Evolutionary conservation across 1,140 invertebrate genomes (phyloP).

Genomic region (Andricus grossulariae): DNA sequence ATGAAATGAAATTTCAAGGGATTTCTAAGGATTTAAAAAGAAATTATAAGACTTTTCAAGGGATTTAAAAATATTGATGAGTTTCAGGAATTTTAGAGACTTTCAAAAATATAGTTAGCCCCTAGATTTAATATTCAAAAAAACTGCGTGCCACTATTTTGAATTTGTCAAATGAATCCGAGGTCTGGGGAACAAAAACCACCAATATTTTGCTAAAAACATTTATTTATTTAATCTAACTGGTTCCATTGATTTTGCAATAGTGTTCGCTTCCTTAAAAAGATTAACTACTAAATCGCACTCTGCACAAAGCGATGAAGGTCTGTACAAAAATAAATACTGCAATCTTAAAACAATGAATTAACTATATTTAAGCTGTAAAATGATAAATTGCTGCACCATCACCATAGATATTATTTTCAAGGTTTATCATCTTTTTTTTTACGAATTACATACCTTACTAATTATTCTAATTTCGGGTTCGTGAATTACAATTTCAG

Average conservation of each 20-base stretch:
- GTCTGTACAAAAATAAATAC: slow-evolving; percentile 74
- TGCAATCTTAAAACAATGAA: slow-evolving; percentile 64
- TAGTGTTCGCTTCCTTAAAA: neutral
- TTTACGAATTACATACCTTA: slow-evolving; percentile 37
- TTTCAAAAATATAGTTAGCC: too few species aligned
- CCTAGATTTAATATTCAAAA: too few species aligned
- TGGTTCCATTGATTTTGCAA: neutral
- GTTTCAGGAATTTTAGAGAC: too few species aligned
- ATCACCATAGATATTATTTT: slow-evolving; percentile 56
- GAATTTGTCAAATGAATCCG: too few species aligned
- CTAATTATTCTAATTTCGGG: slow-evolving; percentile 30
- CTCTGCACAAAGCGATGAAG: slow-evolving; percentile 52
- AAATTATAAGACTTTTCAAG: too few species aligned
- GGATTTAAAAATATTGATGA: slow-evolving; percentile 5
- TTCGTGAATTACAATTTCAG: slow-evolving; percentile 36
- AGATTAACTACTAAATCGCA: neutral
- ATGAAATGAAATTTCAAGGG: too few species aligned
- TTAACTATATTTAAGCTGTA: slow-evolving; percentile 66
- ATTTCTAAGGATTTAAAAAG: too few species aligned
- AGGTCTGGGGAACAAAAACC: neutral
- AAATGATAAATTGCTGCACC: slow-evolving; percentile 63
- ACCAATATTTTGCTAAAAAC: slow-evolving; percentile 48
- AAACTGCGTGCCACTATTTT: too few species aligned
- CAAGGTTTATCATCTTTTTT: slow-evolving; percentile 33
- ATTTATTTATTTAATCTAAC: slow-evolving; percentile 43